Evolutionary conservation across 64 coral and sea anemone species (phyloP).

Genomic region (Trachythela sp.): DNA sequence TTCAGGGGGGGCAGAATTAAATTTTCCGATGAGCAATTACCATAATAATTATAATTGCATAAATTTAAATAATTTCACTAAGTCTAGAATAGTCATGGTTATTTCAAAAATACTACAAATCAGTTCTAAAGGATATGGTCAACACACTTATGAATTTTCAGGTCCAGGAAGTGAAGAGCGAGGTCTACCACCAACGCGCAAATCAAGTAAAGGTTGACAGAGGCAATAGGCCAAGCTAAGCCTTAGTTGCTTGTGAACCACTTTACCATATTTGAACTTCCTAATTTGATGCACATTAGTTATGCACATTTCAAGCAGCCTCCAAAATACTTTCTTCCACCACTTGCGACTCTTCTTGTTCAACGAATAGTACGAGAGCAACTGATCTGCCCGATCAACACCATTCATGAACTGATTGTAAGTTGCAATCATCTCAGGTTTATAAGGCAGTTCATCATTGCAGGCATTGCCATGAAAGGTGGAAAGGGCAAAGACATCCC

Average conservation of each 20-base stretch:
- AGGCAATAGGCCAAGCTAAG: not conserved
- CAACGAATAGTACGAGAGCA: slow-evolving; percentile 24
- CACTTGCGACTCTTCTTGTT: slow-evolving; percentile 17
- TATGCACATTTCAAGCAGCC: slow-evolving; percentile 16
- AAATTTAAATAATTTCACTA: not conserved
- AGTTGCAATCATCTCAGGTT: slow-evolving; percentile 1
- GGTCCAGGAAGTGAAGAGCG: not conserved
- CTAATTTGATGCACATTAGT: not conserved
- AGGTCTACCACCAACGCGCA: not conserved
- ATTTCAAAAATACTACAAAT: no score
- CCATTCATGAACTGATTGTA: slow-evolving; percentile 38
- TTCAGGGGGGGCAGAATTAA: not conserved
- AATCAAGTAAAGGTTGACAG: slow-evolving; percentile 24
- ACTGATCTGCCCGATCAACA: slow-evolving; percentile 20
- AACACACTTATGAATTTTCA: not conserved
- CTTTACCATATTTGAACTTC: not conserved
- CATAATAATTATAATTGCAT: not conserved
- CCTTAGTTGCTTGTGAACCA: not conserved
- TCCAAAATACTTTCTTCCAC: slow-evolving; percentile 45
- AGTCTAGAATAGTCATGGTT: not conserved
- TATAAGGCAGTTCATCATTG: not conserved
- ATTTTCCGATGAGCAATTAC: not conserved
- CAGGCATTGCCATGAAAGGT: slow-evolving; percentile 30
- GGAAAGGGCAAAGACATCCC: slow-evolving; percentile 29
- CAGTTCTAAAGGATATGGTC: not conserved